These are phyloP conservation scores for Papilio protenor DNA, from an alignment of 2,888 invertebrate species.

Conservation along the genomic window DNA sequence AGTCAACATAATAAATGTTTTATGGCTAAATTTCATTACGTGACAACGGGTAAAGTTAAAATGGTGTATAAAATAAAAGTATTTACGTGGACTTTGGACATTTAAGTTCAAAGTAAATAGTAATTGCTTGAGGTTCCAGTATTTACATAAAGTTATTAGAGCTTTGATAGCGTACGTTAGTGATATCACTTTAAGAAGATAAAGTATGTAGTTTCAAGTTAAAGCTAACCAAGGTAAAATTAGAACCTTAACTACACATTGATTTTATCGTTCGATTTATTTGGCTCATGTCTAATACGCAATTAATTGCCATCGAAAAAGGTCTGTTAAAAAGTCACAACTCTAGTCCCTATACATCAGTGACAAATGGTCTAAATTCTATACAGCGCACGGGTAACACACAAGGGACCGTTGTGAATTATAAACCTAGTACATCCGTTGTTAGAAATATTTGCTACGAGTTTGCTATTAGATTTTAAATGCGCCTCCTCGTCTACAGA, in stretches of 20 bases:
- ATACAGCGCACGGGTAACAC: background rate
- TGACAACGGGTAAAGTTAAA: conserved; percentile 14
- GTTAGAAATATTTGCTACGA: conserved; percentile 39
- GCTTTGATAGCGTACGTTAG: too few relatives aligned
- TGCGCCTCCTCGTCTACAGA: conserved; percentile 48
- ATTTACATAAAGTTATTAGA: too few relatives aligned
- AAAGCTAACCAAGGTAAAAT: too few relatives aligned
- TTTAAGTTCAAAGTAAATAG: too few relatives aligned
- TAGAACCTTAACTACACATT: background rate
- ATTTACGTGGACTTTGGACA: background rate
- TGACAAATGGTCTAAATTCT: conserved; percentile 23
- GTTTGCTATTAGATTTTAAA: conserved; percentile 48
- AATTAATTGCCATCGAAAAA: background rate
- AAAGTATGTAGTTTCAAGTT: too few relatives aligned
- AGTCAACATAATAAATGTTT: conserved; percentile 32
- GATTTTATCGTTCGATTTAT: background rate
- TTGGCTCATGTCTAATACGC: background rate
- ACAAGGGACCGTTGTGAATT: conserved; percentile 33
- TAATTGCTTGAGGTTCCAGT: too few relatives aligned
- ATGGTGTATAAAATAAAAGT: background rate
- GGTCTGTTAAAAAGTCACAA: background rate
- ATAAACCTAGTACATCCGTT: conserved; percentile 40
- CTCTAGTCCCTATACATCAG: background rate
- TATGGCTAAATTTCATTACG: conserved; percentile 17
- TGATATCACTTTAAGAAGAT: too few relatives aligned